Conservation (phyloP, 2,888 invertebrate genomes). For the Boloria euphrosyne region DNA sequence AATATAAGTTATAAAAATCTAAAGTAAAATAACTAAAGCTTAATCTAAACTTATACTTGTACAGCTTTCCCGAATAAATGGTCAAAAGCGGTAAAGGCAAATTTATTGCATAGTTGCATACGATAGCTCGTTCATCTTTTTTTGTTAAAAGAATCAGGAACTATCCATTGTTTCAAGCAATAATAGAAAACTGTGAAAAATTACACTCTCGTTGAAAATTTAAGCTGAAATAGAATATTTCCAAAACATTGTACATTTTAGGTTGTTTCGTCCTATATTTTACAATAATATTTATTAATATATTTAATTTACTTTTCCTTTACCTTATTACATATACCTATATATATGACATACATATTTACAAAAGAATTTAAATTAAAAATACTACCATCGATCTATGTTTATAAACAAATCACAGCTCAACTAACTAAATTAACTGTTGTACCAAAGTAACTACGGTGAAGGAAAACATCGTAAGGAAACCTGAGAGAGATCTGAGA, state of each 20-base stretch:
- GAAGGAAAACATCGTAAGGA: too few species aligned
- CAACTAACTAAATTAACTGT: not conserved
- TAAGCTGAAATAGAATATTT: constrained; percentile 19
- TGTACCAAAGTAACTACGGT: not conserved
- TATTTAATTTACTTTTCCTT: too few species aligned
- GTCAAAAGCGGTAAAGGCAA: constrained; percentile 8
- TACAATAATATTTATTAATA: too few species aligned
- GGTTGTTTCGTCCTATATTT: not conserved
- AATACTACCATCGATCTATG: too few species aligned
- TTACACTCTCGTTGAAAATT: constrained; percentile 14
- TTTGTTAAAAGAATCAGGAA: constrained; percentile 19
- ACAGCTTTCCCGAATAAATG: constrained; percentile 15
- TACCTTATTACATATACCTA: too few species aligned
- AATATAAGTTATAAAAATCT: too few species aligned
- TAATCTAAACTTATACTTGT: not conserved
- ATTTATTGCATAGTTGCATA: constrained; percentile 22
- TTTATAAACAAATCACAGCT: not conserved
- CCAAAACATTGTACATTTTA: constrained; percentile 2
- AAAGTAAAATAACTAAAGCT: too few species aligned
- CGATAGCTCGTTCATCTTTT: constrained; percentile 19
- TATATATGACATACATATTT: too few species aligned
- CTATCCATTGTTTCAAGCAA: constrained; percentile 22
- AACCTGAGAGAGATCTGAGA: too few species aligned
- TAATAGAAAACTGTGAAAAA: constrained; percentile 25
- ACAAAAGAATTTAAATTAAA: too few species aligned